Conservation (phyloP, 2,797 vertebrate genomes). For the Premnoplex brunnescens region DNA sequence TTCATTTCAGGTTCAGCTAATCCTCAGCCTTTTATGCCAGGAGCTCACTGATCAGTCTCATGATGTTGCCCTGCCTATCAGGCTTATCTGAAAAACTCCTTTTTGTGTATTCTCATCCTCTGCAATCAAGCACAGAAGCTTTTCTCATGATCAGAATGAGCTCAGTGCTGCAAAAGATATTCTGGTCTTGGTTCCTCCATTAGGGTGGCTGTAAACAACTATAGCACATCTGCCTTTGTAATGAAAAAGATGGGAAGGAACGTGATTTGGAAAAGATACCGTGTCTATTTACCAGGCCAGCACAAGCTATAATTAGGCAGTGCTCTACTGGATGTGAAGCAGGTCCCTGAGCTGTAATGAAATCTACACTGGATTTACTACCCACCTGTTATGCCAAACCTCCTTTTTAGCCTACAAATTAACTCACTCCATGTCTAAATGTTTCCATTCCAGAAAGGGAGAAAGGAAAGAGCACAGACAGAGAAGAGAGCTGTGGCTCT, state of each 20-base stretch:
- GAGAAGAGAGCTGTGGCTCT: neutral
- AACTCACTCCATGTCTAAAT: neutral
- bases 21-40: neutral
- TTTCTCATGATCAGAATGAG: neutral
- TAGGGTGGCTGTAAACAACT: neutral
- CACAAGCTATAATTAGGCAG: neutral
- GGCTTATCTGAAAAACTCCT: neutral
- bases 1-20: neutral
- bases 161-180: neutral
- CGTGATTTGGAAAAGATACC: neutral
- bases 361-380: neutral
- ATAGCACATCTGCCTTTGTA: neutral
- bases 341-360: constrained; percentile 6
- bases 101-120: neutral
- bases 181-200: neutral
- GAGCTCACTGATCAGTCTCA: neutral
- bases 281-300: constrained; percentile 5
- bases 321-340: neutral
- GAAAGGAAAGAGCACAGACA: neutral
- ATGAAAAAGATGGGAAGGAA: neutral
- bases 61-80: neutral
- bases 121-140: neutral
- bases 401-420: neutral
- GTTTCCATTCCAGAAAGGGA: neutral
- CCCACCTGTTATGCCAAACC: neutral